Conservation (phyloP, 2,888 invertebrate species). For the Yponomeuta malinellus region DNA sequence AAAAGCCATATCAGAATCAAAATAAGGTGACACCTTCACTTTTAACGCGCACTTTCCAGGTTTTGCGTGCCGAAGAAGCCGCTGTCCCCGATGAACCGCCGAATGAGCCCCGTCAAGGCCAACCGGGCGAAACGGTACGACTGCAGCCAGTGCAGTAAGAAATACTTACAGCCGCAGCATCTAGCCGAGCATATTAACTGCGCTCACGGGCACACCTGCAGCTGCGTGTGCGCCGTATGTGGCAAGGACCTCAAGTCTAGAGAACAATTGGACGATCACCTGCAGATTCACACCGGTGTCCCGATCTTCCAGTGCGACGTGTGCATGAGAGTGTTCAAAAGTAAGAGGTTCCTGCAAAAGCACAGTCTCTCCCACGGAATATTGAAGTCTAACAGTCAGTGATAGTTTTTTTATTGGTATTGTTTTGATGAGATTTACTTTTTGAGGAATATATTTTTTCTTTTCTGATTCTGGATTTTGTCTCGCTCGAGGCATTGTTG, state of each 20-base stretch:
- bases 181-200: constrained; percentile 29
- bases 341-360: constrained; percentile 30
- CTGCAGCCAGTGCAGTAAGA: constrained; percentile 33
- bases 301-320: constrained; percentile 30
- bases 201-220: constrained; percentile 25
- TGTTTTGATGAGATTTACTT: constrained; percentile 6
- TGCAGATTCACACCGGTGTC: constrained; percentile 29
- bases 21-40: constrained; percentile 23
- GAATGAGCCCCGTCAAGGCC: not conserved
- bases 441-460: too few species aligned
- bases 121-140: constrained; percentile 27
- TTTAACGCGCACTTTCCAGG: constrained; percentile 18
- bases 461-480: too few species aligned
- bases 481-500: too few species aligned
- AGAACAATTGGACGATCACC: constrained; percentile 29
- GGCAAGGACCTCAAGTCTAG: constrained; percentile 29
- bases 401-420: not conserved
- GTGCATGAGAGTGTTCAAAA: constrained; percentile 29
- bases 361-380: constrained; percentile 20
- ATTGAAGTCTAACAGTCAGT: constrained; percentile 11
- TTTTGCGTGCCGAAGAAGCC: constrained; percentile 18
- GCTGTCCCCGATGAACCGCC: not conserved
- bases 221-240: constrained; percentile 29
- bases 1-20: too few species aligned
- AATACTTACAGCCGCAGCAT: constrained; percentile 27